Base-by-base conservation (phyloP, 1,140 invertebrate genomes). In the Drosophila sproati region DNA sequence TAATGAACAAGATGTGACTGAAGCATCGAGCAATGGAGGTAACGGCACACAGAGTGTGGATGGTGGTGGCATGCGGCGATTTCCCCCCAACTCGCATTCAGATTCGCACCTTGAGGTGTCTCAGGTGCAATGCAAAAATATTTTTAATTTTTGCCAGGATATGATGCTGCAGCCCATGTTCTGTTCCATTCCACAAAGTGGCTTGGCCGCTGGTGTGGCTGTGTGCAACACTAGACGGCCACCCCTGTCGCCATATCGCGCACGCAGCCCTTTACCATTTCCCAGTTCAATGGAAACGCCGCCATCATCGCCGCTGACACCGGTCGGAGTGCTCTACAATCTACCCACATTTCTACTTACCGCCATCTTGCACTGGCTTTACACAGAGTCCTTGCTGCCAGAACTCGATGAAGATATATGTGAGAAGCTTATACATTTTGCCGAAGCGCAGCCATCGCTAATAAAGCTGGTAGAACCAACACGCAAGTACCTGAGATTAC, bases 341-440 rank as follows among this genome's bases (percentile, higher is more conserved):
- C 73, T 95, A 37, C 93, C 94, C 5, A 94, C 94, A 60, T 94
- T 95, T 78, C 94, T 95, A 12, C 75, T 96, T 6, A 93, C 93
- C 28, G 94, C 94, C 8, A 93, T 95, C 50, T 91, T 96, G 7
- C 93, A 95, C 88, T 96, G 94, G 89, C 82, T 96, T 6, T 96
- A 96, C 78, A 93, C 94, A n/a, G 94, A 95, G 80, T 95, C 95
- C 73, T 89, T 96, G 75, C 59, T 91, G 31, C 95, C 95, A 7
- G 90, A 92, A 67, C 85, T 95, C 51, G 92, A 93, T 28, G 94
- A 95, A 78, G 92, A 93, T 39, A 94, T 94, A 4, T 95, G 94
- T 31, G 93, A 93, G 63, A 93, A 93, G 57, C 94, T 95, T 43
- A 93, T 95, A 8, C 93, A 93, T 78, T 91, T 93, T 56, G 92